phyloP scores from a whole-genome alignment of 2,113 vertebrate species.

The Riparia riparia region DNA sequence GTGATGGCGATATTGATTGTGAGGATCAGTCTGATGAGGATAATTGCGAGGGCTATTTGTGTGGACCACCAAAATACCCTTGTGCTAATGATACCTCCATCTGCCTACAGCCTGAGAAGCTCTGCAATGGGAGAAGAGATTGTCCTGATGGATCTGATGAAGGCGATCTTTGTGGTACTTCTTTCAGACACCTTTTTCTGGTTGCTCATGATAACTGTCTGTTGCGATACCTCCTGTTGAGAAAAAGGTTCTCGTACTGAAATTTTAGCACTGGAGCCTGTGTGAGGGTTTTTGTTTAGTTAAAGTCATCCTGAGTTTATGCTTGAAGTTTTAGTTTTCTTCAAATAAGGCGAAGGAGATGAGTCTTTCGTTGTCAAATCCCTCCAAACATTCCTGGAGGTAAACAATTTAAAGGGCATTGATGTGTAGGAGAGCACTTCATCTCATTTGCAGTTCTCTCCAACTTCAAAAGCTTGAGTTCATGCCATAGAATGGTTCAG shows the following conservation, averaged over 20 bases:
- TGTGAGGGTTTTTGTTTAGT: neutral
- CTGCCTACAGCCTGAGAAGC: conserved; percentile 93
- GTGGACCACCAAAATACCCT: conserved; percentile 94
- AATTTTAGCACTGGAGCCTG: neutral
- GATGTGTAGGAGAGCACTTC: neutral
- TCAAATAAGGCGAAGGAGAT: neutral
- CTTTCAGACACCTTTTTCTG: conserved; percentile 23
- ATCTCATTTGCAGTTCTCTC: neutral
- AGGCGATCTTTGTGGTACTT: conserved; percentile 92
- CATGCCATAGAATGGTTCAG: neutral
- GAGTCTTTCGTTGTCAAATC: neutral
- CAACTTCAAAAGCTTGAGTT: neutral
- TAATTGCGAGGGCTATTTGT: conserved; percentile 88
- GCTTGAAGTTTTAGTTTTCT: neutral
- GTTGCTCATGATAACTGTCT: neutral
- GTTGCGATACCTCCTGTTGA: neutral
- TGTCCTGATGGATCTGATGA: conserved; percentile 96
- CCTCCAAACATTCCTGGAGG: neutral
- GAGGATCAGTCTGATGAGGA: conserved; percentile 98
- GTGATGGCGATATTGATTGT: conserved; percentile 97
- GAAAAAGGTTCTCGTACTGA: neutral
- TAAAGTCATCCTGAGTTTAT: neutral
- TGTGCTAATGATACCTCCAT: conserved; percentile 92
- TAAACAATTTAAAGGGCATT: neutral
- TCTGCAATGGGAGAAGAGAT: conserved; percentile 93